A percentile compares a stretch with the other conserved stretches of the same genome.
Conservation (phyloP, 2,888 invertebrate genomes). For the Archips crataeganus region DNA sequence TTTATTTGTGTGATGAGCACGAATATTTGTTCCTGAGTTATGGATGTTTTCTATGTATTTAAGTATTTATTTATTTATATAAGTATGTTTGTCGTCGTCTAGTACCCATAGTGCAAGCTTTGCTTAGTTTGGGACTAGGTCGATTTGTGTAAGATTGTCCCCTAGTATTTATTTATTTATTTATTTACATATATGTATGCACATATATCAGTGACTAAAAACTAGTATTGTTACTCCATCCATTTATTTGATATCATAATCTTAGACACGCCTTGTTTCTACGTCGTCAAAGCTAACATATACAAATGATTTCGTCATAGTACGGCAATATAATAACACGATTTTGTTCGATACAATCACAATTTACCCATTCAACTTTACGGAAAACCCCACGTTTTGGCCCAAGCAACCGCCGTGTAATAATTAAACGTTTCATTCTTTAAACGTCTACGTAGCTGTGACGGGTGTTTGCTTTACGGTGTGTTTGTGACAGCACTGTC, state of each 20-base stretch:
- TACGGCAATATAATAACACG: constrained; percentile 2
- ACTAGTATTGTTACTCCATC: neutral
- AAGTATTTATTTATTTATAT: no score
- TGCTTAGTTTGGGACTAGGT: no score
- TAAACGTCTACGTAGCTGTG: neutral
- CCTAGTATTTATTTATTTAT: no score
- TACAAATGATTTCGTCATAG: neutral
- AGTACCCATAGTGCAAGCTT: no score
- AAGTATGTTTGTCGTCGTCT: no score
- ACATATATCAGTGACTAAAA: neutral
- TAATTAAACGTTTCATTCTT: constrained; percentile 4
- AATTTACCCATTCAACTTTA: constrained; percentile 34
- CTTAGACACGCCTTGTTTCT: neutral
- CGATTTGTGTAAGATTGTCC: no score
- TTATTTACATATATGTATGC: no score
- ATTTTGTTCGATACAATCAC: neutral
- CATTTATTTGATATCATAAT: neutral
- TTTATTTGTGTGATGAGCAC: no score
- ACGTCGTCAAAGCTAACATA: neutral
- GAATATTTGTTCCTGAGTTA: no score
- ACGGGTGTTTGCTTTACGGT: neutral
- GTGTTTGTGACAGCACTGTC: neutral
- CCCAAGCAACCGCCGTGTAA: constrained; percentile 11
- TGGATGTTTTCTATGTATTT: no score
- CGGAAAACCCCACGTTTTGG: constrained; percentile 36